A percentile compares a stretch with the other conserved stretches of the same genome.
Evolutionary conservation across 2,113 vertebrate genomes (phyloP).

Genomic region (Pipa parva): DNA sequence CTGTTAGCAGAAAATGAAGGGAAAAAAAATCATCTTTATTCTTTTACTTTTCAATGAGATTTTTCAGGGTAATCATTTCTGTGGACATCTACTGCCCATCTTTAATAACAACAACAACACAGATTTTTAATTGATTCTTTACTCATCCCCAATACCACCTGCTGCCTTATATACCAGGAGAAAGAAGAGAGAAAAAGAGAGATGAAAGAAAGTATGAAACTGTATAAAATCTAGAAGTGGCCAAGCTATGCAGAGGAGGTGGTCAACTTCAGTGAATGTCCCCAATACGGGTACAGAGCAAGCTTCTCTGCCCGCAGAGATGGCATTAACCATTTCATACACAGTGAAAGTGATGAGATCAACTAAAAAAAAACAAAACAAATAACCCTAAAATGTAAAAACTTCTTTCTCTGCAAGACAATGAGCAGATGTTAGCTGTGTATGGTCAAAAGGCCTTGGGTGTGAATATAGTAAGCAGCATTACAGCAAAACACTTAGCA

Average conservation of each 20-base stretch:
- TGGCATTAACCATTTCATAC: not conserved
- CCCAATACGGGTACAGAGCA: not conserved
- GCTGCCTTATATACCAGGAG: constrained; percentile 61
- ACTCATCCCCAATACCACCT: constrained; percentile 55
- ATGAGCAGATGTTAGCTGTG: too few relatives aligned
- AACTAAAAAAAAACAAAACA: too few relatives aligned
- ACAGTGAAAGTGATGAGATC: too few relatives aligned
- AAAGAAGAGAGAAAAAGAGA: not conserved
- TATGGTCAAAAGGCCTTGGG: too few relatives aligned
- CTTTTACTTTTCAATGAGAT: constrained; percentile 57
- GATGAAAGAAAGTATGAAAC: constrained; percentile 47
- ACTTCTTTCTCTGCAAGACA: too few relatives aligned
- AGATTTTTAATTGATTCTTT: constrained; percentile 43
- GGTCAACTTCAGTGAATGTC: not conserved
- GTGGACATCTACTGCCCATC: constrained; percentile 72
- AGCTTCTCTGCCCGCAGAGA: constrained; percentile 11
- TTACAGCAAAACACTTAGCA: too few relatives aligned
- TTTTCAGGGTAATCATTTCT: constrained; percentile 72
- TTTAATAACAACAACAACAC: constrained; percentile 59
- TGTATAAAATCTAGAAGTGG: constrained; percentile 63
- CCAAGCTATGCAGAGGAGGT: constrained; percentile 7
- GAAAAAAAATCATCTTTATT: constrained; percentile 44
- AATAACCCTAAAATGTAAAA: too few relatives aligned
- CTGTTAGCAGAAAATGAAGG: constrained; percentile 50
- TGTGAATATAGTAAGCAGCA: too few relatives aligned